Conservation (phyloP, 2,797 vertebrate genomes). For the Emydoidea blandingii region DNA sequence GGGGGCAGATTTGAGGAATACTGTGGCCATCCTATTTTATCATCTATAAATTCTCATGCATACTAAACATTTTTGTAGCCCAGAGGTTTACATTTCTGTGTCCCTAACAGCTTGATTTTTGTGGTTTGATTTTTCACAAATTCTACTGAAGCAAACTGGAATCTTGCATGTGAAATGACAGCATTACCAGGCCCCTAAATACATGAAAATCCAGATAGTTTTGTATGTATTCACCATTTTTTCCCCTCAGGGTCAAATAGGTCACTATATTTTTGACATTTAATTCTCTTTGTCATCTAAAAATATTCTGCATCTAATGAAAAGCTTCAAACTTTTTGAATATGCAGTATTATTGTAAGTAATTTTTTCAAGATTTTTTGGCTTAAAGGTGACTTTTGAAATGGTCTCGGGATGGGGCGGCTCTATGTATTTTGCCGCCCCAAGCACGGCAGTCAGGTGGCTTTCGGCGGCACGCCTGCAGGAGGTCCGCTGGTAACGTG, state of each 20-base stretch:
- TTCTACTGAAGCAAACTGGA: not conserved
- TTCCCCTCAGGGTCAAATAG: not conserved
- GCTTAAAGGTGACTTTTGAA: constrained; percentile 6
- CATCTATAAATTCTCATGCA: not conserved
- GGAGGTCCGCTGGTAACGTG: too few species aligned
- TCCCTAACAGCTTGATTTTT: not conserved
- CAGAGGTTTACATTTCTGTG: not conserved
- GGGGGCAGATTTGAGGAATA: not conserved
- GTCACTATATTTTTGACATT: not conserved
- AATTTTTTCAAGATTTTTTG: not conserved
- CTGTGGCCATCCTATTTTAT: not conserved
- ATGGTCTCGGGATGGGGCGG: not conserved
- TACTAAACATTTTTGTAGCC: not conserved
- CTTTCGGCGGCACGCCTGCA: too few species aligned
- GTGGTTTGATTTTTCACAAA: not conserved
- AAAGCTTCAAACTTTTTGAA: not conserved
- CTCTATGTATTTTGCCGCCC: too few species aligned
- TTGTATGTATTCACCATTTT: not conserved
- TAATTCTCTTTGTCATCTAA: not conserved
- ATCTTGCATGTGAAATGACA: not conserved
- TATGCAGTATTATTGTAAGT: not conserved
- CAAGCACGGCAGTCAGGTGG: too few species aligned
- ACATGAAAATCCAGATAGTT: not conserved
- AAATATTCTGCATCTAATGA: not conserved
- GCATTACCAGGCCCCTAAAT: not conserved